Evolutionary conservation across 2,797 vertebrate species (phyloP).

Genomic region (Periophthalmus magnuspinnatus): DNA sequence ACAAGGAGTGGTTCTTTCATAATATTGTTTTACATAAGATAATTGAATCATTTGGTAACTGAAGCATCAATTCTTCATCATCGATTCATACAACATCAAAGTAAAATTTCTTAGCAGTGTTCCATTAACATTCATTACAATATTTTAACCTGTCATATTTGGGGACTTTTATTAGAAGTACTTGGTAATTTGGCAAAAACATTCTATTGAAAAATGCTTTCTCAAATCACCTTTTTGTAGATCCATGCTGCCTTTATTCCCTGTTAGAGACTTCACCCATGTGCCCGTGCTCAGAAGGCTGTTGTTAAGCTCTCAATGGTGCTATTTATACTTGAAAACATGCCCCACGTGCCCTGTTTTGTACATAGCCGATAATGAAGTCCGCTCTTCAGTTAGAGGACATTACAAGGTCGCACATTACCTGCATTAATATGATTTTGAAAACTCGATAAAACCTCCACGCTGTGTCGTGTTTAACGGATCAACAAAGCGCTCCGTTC

Average conservation of each 20-base stretch:
- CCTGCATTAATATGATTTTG: not conserved
- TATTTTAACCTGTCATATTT: not conserved
- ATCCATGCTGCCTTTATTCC: not conserved
- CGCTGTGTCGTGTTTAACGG: not conserved
- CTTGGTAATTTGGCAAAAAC: not conserved
- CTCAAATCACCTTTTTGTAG: not conserved
- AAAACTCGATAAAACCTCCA: not conserved
- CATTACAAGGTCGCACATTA: not conserved
- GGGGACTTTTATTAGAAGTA: not conserved
- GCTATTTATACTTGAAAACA: slow-evolving; percentile 1
- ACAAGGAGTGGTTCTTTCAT: too few species aligned
- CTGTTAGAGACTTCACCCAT: not conserved
- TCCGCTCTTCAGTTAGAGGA: not conserved
- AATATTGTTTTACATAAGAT: too few species aligned
- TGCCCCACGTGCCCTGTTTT: not conserved
- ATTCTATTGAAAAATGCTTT: not conserved
- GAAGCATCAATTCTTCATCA: too few species aligned
- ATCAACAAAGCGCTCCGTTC: not conserved
- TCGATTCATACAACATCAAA: too few species aligned
- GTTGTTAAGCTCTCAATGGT: not conserved
- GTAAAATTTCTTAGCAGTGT: too few species aligned
- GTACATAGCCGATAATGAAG: not conserved
- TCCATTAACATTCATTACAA: too few species aligned
- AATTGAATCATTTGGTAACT: too few species aligned
- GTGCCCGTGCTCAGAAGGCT: not conserved